These are phyloP conservation scores for Crax fasciolata DNA, from an alignment of 2,797 vertebrate genomes.

Conservation along the genomic window DNA sequence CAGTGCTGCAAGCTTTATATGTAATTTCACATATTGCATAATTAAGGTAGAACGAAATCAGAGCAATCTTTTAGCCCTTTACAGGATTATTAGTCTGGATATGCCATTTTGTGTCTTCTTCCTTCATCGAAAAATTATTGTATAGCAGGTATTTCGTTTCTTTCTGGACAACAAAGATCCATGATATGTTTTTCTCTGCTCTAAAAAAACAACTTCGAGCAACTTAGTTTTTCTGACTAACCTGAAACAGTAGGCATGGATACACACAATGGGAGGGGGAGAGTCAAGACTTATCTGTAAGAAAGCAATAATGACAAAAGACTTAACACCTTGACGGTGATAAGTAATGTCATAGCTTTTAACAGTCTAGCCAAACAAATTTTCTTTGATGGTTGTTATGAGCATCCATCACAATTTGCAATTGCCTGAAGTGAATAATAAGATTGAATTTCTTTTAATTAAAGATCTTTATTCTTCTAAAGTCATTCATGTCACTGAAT, in stretches of 20 bases:
- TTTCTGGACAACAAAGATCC: slow-evolving; percentile 7
- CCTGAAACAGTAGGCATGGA: neutral
- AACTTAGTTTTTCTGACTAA: neutral
- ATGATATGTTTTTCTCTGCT: neutral
- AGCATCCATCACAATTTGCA: slow-evolving; percentile 13
- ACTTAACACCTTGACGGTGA: neutral
- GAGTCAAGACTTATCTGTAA: neutral
- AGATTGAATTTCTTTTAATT: slow-evolving; percentile 15
- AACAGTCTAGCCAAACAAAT: slow-evolving; percentile 30
- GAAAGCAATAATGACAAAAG: slow-evolving; percentile 11
- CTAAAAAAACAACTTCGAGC: neutral
- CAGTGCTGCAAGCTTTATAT: slow-evolving; percentile 4
- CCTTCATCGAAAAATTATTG: neutral
- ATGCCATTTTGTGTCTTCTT: slow-evolving; percentile 26
- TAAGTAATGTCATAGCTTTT: slow-evolving; percentile 50
- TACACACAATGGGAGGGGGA: neutral
- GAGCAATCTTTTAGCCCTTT: neutral
- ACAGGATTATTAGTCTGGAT: slow-evolving; percentile 14
- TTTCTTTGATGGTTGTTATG: neutral
- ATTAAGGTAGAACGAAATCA: neutral
- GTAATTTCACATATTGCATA: neutral
- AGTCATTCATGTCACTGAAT: slow-evolving; percentile 25
- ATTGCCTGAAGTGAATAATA: slow-evolving; percentile 12
- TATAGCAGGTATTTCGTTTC: neutral
- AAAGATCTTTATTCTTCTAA: neutral